These are phyloP conservation scores for Microchrysa polita DNA, from an alignment of 2,888 invertebrate genomes.

Conservation along the genomic window DNA sequence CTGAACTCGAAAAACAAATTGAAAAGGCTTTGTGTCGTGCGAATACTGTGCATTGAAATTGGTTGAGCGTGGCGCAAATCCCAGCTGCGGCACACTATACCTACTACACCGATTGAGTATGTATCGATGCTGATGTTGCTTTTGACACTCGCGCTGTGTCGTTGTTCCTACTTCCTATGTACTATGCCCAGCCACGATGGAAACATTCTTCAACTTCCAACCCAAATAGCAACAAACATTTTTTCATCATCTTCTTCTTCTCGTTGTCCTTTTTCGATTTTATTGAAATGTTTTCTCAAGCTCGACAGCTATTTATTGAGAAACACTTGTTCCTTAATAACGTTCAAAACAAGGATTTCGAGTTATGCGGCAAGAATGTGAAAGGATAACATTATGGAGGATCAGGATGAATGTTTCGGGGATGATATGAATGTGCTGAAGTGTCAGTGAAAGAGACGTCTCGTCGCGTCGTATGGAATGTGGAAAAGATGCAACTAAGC, in stretches of 20 bases:
- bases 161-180: not conserved
- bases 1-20: constrained; percentile 48
- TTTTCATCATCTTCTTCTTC: no score
- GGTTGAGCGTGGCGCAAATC: not conserved
- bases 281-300: constrained; percentile 34
- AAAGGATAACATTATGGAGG: not conserved
- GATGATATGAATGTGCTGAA: no score
- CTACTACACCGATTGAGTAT: not conserved
- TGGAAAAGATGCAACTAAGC: no score
- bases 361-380: not conserved
- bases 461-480: no score
- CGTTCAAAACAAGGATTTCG: not conserved
- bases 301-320: constrained; percentile 43
- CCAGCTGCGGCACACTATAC: no score
- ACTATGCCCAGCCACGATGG: not conserved
- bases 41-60: not conserved
- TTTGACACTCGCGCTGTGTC: not conserved
- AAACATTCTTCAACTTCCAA: constrained; percentile 29
- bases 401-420: not conserved
- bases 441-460: no score
- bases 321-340: constrained; percentile 11
- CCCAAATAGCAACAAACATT: constrained; percentile 10
- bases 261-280: constrained; percentile 17
- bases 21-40: constrained; percentile 45
- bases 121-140: no score